Percentiles rank a stretch among this genome's conserved stretches.
Conservation (phyloP, 2,888 invertebrate species). For the Agrotis exclamationis region DNA sequence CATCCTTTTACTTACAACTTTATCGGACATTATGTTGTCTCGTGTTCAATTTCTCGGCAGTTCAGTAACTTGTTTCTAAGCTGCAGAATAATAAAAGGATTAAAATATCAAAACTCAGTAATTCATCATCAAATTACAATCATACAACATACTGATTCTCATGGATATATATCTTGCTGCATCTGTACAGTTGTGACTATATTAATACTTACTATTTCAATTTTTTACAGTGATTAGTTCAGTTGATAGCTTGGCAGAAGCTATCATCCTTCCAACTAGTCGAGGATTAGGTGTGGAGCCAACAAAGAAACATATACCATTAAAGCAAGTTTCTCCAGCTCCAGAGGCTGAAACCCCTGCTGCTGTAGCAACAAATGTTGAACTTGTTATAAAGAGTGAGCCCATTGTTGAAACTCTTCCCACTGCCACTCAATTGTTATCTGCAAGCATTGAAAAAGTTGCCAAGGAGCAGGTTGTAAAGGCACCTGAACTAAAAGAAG, state of each 20-base stretch:
- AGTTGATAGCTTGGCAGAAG: constrained; percentile 84
- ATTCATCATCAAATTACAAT: constrained; percentile 14
- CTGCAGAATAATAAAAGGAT: constrained; percentile 15
- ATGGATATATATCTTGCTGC: constrained; percentile 17
- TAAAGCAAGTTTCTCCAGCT: constrained; percentile 69
- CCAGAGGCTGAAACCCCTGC: constrained; percentile 70
- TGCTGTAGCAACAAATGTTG: constrained; percentile 69
- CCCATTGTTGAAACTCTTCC: constrained; percentile 72
- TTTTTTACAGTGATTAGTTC: constrained; percentile 85
- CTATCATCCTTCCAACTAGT: constrained; percentile 85
- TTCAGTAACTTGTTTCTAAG: constrained; percentile 47
- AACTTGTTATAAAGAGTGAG: constrained; percentile 73
- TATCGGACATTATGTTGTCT: constrained; percentile 41
- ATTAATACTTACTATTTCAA: constrained; percentile 34
- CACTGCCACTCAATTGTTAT: constrained; percentile 84
- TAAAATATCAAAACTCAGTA: constrained; percentile 9
- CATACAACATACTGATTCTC: constrained; percentile 17
- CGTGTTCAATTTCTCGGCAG: constrained; percentile 46
- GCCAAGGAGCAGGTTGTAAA: constrained; percentile 78
- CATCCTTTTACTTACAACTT: constrained; percentile 41
- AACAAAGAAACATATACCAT: constrained; percentile 66
- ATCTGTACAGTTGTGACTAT: neutral
- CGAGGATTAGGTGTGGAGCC: constrained; percentile 76
- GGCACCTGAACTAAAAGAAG: constrained; percentile 74
- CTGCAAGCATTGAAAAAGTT: constrained; percentile 86